These are phyloP conservation scores for Triplophysa siluroides DNA, from an alignment of 2,113 vertebrate species.

Conservation along the genomic window DNA sequence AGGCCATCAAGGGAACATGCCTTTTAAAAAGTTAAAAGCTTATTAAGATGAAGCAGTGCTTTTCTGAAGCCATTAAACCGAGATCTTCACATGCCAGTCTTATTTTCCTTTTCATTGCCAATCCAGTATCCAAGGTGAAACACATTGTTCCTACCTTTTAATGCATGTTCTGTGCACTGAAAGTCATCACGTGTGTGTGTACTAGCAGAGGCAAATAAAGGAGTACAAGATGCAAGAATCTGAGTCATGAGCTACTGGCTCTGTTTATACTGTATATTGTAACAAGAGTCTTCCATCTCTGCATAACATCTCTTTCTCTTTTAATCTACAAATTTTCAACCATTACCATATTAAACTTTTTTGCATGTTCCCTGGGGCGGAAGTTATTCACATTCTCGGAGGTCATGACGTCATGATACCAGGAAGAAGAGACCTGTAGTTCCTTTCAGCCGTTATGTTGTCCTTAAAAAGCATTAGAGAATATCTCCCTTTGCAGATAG, in stretches of 20 bases:
- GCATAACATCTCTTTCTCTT: not conserved
- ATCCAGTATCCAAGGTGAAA: slow-evolving; percentile 41
- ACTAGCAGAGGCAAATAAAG: slow-evolving; percentile 1
- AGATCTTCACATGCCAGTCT: slow-evolving; percentile 20
- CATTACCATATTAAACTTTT: not conserved
- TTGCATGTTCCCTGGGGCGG: not conserved
- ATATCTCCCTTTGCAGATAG: no score
- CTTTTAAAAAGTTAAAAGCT: slow-evolving; percentile 51
- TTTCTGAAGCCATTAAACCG: slow-evolving; percentile 42
- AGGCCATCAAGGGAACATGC: slow-evolving; percentile 49
- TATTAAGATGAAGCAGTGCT: slow-evolving; percentile 50
- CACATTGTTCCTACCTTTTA: slow-evolving; percentile 38
- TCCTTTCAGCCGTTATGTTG: no score
- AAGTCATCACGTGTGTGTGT: slow-evolving; percentile 27
- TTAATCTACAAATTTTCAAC: not conserved
- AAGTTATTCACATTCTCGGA: no score
- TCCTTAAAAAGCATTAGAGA: no score
- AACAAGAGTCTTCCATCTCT: not conserved
- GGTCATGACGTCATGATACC: no score
- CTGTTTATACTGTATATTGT: not conserved
- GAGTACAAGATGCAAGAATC: not conserved
- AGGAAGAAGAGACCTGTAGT: no score
- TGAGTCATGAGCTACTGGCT: slow-evolving; percentile 28
- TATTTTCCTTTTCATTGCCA: slow-evolving; percentile 1
- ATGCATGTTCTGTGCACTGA: slow-evolving; percentile 44